These are phyloP conservation scores for Coleophora flavipennella DNA, from an alignment of 2,888 invertebrate genomes.

Conservation along the genomic window DNA sequence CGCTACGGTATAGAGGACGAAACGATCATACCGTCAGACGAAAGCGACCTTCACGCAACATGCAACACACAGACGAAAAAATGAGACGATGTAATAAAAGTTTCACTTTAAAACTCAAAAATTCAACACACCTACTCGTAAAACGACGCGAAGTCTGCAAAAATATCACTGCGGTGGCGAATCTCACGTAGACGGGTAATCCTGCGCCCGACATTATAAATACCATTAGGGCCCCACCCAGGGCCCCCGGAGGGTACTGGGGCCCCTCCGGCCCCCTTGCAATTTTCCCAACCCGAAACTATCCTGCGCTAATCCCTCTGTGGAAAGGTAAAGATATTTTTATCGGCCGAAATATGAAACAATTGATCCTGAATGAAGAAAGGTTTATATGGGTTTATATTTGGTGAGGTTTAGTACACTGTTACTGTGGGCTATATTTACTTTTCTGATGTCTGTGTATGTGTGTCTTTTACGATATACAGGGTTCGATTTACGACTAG, in stretches of 20 bases:
- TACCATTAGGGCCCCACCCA: conserved; percentile 40
- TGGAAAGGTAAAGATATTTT: conserved; percentile 41
- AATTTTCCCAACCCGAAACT: conserved; percentile 49
- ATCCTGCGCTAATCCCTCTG: conserved; percentile 52
- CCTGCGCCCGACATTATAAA: conserved; percentile 49
- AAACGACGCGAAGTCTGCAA: background rate
- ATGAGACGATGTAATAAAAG: no score
- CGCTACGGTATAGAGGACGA: no score
- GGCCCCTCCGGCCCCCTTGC: conserved; percentile 25
- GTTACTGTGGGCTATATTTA: background rate
- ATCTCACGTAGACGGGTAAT: conserved; percentile 40
- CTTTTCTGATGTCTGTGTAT: no score
- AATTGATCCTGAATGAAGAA: conserved; percentile 33
- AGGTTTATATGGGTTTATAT: conserved; percentile 6
- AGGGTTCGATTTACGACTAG: no score
- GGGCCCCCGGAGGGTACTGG: conserved; percentile 4
- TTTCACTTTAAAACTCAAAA: no score
- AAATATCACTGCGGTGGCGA: conserved; percentile 18
- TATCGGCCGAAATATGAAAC: conserved; percentile 43
- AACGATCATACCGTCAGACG: no score
- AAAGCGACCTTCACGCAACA: no score
- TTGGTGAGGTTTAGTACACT: background rate
- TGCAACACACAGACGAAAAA: no score
- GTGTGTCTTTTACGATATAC: no score
- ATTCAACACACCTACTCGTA: no score